A percentile compares a stretch with the other conserved stretches of the same genome.
Conservation (phyloP, 2,797 vertebrate species). For the Odontamblyopus lacepedii region DNA sequence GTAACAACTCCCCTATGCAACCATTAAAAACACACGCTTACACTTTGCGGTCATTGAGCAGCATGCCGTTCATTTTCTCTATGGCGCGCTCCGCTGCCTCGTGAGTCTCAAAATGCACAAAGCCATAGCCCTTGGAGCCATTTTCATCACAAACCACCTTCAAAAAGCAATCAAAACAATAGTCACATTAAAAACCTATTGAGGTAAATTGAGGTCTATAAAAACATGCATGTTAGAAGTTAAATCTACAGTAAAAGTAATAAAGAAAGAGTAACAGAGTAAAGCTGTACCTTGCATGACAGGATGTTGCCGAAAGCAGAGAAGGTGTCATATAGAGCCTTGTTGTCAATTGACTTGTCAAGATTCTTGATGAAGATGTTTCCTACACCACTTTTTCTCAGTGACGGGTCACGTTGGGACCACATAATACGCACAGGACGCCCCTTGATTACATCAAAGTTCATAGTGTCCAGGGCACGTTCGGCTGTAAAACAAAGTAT, state of each 20-base stretch:
- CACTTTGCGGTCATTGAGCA: conserved; percentile 99
- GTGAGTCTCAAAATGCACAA: conserved; percentile 99
- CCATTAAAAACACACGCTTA: conserved; percentile 76
- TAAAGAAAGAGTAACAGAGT: not conserved
- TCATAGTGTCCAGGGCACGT: conserved; percentile 98
- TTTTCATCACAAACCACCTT: conserved; percentile 99
- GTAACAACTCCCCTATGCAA: not conserved
- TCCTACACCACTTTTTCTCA: conserved; percentile 96
- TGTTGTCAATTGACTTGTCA: conserved; percentile 99
- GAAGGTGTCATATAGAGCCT: conserved; percentile 97
- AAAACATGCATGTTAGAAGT: not conserved
- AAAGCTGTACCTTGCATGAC: conserved; percentile 91
- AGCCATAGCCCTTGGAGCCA: conserved; percentile 98
- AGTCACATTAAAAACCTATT: not conserved
- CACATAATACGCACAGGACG: conserved; percentile 98
- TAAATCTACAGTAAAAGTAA: not conserved
- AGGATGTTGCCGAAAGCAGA: conserved; percentile 98
- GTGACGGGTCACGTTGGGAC: conserved; percentile 96
- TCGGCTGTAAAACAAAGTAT: conserved; percentile 79
- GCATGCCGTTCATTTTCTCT: conserved; percentile 99
- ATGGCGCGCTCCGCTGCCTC: conserved; percentile 98
- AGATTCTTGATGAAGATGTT: conserved; percentile 99
- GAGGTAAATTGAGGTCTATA: not conserved
- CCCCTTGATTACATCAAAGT: conserved; percentile 98
- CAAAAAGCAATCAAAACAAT: conserved; percentile 25